phyloP scores from a whole-genome alignment of 30 jellyfish, hydroid and myxozoan species.

The Turritopsis dohrnii region DNA sequence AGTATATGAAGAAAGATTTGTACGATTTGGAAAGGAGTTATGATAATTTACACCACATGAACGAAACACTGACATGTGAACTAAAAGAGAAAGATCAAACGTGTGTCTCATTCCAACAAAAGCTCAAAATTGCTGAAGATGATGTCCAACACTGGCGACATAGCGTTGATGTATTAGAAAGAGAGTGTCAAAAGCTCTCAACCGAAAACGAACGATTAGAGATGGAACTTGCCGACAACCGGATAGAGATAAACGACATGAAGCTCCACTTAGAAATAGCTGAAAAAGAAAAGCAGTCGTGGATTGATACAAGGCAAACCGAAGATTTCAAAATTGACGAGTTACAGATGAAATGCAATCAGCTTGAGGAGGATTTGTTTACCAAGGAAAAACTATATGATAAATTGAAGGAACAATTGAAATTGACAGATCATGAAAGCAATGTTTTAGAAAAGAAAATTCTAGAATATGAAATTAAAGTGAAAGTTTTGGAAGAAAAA shows the following conservation, averaged over 20 bases:
- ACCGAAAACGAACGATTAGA: conserved; percentile 11
- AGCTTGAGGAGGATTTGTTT: conserved; percentile 6
- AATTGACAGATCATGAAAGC: neutral
- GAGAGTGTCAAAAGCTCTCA: conserved; percentile 27
- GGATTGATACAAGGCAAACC: conserved; percentile 15
- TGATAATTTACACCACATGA: neutral
- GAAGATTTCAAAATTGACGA: neutral
- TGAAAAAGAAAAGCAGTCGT: neutral
- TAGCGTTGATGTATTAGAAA: conserved; percentile 17
- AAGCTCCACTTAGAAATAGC: neutral
- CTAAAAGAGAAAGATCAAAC: conserved; percentile 4
- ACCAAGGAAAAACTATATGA: neutral
- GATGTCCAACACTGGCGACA: conserved; percentile 32
- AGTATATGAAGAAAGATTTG: neutral
- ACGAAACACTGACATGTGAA: neutral
- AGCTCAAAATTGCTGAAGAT: neutral
- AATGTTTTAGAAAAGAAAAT: neutral
- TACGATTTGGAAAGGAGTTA: conserved; percentile 5
- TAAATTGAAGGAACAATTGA: neutral
- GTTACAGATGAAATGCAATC: neutral
- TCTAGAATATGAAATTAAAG: neutral
- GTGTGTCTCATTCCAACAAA: neutral
- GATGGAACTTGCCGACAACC: neutral
- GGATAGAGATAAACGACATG: neutral
- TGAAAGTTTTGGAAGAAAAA: conserved; percentile 4